These are phyloP conservation scores for Poeciliopsis infans DNA, from an alignment of 2,797 vertebrate species.

Conservation along the genomic window DNA sequence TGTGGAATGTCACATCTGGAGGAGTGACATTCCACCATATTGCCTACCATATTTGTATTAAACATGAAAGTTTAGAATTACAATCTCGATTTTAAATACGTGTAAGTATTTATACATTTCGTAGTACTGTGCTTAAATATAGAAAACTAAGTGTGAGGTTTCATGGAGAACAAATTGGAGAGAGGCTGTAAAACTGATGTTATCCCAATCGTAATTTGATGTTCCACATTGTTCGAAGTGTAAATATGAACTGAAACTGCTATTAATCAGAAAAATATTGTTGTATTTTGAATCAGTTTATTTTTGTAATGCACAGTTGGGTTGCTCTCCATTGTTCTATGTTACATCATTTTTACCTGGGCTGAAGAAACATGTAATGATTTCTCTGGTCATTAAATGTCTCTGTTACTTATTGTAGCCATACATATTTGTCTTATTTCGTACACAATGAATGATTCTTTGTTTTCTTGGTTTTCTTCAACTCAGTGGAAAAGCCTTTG, in stretches of 20 bases:
- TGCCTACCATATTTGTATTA: neutral
- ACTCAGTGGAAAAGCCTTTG: neutral
- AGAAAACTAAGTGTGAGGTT: neutral
- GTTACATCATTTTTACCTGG: constrained; percentile 23
- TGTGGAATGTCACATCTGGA: neutral
- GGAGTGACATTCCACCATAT: too few relatives aligned
- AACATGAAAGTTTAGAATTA: neutral
- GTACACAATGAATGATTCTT: neutral
- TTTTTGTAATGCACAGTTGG: constrained; percentile 4
- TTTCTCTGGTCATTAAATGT: constrained; percentile 13
- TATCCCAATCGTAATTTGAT: neutral
- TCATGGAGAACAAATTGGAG: neutral
- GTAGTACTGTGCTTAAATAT: neutral
- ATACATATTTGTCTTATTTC: neutral
- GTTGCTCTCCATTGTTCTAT: constrained; percentile 14
- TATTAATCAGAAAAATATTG: neutral
- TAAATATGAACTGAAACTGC: neutral
- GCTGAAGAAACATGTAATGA: constrained; percentile 18
- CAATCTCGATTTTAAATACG: neutral
- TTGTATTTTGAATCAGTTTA: neutral
- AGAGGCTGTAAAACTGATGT: neutral
- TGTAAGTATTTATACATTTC: neutral
- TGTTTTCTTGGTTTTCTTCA: constrained; percentile 35
- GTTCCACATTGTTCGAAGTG: neutral
- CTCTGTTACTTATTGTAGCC: constrained; percentile 40